These are phyloP conservation scores for Tenualosa ilisha DNA, from an alignment of 2,797 vertebrate species.

Conservation along the genomic window DNA sequence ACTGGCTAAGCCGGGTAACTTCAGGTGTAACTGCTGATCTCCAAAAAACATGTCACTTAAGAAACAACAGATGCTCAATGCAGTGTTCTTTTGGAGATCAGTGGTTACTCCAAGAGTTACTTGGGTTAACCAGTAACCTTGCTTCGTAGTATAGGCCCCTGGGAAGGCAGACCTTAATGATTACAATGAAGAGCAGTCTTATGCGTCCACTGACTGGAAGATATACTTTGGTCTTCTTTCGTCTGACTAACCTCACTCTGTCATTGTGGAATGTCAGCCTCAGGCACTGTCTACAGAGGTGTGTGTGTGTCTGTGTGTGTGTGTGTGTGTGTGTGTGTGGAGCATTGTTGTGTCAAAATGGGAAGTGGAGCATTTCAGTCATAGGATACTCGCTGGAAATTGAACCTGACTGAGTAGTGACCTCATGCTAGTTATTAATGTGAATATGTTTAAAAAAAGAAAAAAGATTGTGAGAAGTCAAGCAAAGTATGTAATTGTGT, in stretches of 20 bases:
- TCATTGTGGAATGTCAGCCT: neutral
- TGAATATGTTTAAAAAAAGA: neutral
- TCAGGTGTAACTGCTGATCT: too few relatives aligned
- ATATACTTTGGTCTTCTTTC: neutral
- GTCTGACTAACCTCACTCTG: neutral
- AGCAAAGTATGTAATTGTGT: neutral
- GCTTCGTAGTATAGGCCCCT: too few relatives aligned
- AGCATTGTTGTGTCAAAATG: conserved; percentile 1
- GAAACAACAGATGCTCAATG: too few relatives aligned
- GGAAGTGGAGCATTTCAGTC: conserved; percentile 15
- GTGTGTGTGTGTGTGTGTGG: conserved; percentile 22
- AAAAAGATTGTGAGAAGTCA: neutral
- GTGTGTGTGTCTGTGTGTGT: too few relatives aligned
- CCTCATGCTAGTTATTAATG: neutral
- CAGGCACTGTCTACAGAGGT: neutral
- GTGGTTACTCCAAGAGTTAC: too few relatives aligned
- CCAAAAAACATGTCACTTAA: too few relatives aligned
- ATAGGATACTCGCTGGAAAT: conserved; percentile 12
- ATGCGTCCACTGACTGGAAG: neutral
- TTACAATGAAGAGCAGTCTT: neutral
- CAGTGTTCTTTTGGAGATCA: too few relatives aligned
- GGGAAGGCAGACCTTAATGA: neutral
- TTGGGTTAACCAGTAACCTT: too few relatives aligned
- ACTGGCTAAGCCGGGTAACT: too few relatives aligned
- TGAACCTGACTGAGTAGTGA: conserved; percentile 12